phyloP scores from a whole-genome alignment of 2,113 vertebrate genomes.

The Echinops telfairi region DNA sequence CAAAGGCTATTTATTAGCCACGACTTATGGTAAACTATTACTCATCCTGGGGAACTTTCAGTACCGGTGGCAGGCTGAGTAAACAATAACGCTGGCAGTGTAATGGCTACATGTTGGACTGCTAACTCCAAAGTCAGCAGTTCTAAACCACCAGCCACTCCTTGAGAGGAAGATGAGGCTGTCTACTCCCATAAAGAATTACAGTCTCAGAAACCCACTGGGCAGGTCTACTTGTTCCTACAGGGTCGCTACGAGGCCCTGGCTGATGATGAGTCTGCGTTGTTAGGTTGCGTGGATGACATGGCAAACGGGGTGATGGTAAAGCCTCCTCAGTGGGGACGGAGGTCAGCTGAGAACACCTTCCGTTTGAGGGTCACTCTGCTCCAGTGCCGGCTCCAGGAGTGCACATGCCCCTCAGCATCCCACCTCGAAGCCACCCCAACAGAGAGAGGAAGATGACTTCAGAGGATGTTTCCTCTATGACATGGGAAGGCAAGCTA shows the following conservation, averaged over 20 bases:
- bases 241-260: too few species aligned
- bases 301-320: too few species aligned
- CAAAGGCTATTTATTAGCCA: neutral
- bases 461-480: neutral
- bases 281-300: too few species aligned
- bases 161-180: too few species aligned
- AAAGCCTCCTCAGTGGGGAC: neutral
- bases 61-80: neutral
- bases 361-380: neutral
- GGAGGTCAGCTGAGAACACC: accelerated
- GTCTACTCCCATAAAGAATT: too few species aligned
- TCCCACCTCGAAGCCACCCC: neutral
- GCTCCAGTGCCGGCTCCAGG: neutral
- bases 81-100: too few species aligned
- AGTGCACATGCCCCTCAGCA: neutral
- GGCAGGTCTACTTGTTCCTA: too few species aligned
- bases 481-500: neutral
- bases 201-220: too few species aligned
- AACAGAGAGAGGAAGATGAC: neutral
- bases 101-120: too few species aligned
- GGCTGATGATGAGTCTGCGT: too few species aligned
- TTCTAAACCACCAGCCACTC: too few species aligned
- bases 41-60: neutral
- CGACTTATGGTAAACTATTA: neutral
- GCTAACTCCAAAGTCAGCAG: too few species aligned